Evolutionary conservation across 2,888 invertebrate genomes (phyloP).

Genomic region (Rhingia campestris): DNA sequence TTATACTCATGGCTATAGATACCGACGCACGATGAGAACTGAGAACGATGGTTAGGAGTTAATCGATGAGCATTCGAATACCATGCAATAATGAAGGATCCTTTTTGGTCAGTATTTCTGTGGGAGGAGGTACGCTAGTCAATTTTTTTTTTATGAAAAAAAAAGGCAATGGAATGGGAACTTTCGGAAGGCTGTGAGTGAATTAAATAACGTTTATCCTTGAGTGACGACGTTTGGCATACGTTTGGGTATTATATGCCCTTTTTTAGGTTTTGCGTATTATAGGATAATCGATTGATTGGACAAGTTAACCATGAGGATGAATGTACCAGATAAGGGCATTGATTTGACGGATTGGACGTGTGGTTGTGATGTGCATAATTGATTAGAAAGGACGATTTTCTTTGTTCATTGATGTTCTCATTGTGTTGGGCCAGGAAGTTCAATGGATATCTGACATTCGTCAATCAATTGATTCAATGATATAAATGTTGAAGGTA

Average conservation of each 20-base stretch:
- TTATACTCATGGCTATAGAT: constrained; percentile 76
- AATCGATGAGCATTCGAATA: constrained; percentile 54
- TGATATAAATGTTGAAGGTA: neutral
- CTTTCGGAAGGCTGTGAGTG: constrained; percentile 41
- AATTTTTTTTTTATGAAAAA: constrained; percentile 19
- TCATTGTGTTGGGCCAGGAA: neutral
- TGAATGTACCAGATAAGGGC: constrained; percentile 13
- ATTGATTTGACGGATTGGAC: constrained; percentile 57
- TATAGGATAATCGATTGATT: constrained; percentile 69
- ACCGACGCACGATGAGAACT: constrained; percentile 25
- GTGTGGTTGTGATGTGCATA: constrained; percentile 64
- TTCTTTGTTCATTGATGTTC: neutral
- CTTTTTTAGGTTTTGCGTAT: constrained; percentile 46
- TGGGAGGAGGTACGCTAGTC: neutral
- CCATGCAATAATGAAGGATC: constrained; percentile 24
- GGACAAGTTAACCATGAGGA: constrained; percentile 36
- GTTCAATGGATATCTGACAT: constrained; percentile 1
- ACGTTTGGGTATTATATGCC: constrained; percentile 48
- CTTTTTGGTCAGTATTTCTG: constrained; percentile 38
- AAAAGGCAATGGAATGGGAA: constrained; percentile 35
- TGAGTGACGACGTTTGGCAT: constrained; percentile 72
- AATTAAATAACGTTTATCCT: constrained; percentile 73
- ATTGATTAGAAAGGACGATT: constrained; percentile 58
- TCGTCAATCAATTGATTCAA: constrained; percentile 18
- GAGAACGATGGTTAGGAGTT: constrained; percentile 37